Percentiles rank a stretch among this genome's conserved stretches.
These are phyloP conservation scores for Eutrigla gurnardus DNA, from an alignment of 2,797 vertebrate species.

Conservation along the genomic window DNA sequence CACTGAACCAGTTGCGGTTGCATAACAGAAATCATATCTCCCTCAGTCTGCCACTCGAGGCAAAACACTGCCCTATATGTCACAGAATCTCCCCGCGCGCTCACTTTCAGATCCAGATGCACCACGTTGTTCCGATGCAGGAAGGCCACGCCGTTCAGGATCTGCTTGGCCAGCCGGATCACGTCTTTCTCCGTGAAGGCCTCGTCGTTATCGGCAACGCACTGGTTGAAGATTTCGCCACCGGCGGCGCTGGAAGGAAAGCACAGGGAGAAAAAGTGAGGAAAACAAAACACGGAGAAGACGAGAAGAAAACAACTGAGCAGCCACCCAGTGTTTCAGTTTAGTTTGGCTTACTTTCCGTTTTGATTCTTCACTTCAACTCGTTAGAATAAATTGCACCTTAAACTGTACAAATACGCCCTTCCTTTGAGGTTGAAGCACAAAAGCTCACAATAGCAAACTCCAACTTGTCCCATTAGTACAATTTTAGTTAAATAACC, in stretches of 20 bases:
- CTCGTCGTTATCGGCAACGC: slow-evolving; percentile 87
- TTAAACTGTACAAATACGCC: slow-evolving; percentile 47
- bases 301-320: slow-evolving; percentile 14
- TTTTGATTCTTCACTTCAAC: slow-evolving; percentile 44
- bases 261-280: slow-evolving; percentile 51
- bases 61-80: slow-evolving; percentile 35
- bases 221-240: slow-evolving; percentile 89
- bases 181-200: slow-evolving; percentile 89
- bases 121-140: slow-evolving; percentile 87
- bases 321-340: slow-evolving; percentile 35
- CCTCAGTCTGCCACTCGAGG: slow-evolving; percentile 22
- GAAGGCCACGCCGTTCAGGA: slow-evolving; percentile 85
- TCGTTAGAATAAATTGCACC: slow-evolving; percentile 43
- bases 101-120: slow-evolving; percentile 89
- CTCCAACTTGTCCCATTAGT: slow-evolving; percentile 25
- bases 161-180: slow-evolving; percentile 85
- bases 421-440: slow-evolving; percentile 43
- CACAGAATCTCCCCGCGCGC: slow-evolving; percentile 16
- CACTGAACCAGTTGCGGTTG: slow-evolving; percentile 46
- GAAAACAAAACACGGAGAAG: slow-evolving; percentile 39
- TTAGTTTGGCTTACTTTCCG: slow-evolving; percentile 45
- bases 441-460: slow-evolving; percentile 36
- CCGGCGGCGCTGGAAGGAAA: slow-evolving; percentile 84
- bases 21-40: slow-evolving; percentile 58
- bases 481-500: slow-evolving; percentile 15